phyloP scores from a whole-genome alignment of 1,140 invertebrate species.

The Neotoxoptera formosana region DNA sequence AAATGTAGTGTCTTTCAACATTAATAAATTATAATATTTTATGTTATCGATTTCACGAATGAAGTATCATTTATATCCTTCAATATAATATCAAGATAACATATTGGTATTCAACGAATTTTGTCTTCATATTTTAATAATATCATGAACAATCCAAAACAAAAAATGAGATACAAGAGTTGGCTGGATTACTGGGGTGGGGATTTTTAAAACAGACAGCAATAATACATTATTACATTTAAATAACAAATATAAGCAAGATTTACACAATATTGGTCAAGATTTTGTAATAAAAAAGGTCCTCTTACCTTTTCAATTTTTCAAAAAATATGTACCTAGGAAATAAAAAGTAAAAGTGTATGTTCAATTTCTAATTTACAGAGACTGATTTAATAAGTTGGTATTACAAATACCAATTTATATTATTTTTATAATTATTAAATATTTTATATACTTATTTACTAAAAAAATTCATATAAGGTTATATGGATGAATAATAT shows the following conservation, averaged over 20 bases:
- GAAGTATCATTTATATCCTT: background rate
- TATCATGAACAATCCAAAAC: background rate
- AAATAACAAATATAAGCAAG: background rate
- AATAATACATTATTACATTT: background rate
- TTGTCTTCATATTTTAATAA: background rate
- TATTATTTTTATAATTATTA: too few relatives aligned
- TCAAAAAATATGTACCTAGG: too few relatives aligned
- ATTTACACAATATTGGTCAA: background rate
- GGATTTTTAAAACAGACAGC: background rate
- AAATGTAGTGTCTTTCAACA: background rate
- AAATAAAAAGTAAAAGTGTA: background rate
- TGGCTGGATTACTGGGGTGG: background rate
- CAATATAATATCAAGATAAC: background rate
- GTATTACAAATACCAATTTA: too few relatives aligned
- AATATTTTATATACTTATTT: too few relatives aligned
- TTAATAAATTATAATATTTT: slow-evolving; percentile 28
- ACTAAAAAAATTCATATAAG: too few relatives aligned
- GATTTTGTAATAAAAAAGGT: background rate
- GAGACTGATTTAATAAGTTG: too few relatives aligned
- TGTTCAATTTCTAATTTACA: background rate
- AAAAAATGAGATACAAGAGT: background rate
- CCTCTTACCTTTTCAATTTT: too few relatives aligned
- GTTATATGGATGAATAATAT: too few relatives aligned
- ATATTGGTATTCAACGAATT: background rate
- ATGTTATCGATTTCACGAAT: background rate